Evolutionary conservation across 2,113 vertebrate genomes (phyloP), one percentile per base, ranked within the genome.

Genomic region (Scolopax mira): DNA sequence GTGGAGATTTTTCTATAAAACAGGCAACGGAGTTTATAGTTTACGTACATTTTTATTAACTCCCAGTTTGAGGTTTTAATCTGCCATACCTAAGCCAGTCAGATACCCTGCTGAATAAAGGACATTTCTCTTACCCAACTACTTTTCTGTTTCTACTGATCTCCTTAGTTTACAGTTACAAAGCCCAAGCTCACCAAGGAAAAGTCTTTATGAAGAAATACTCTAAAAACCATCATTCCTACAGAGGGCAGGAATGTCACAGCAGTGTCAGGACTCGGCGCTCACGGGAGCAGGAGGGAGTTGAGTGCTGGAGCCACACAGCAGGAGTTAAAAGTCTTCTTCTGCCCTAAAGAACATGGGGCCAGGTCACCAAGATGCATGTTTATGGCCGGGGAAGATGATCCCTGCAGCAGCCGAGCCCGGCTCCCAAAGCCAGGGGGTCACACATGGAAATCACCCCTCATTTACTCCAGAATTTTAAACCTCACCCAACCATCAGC

Each of bases 201-300:
- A 19, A 69, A 31, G 35, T 6, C 15, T 18, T 49, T 3, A 23
- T 10, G 27, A 48, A 52, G 55, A 75, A 55, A 51, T 13, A 23
- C 33, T 16, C 31, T 25, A 12, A 10, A 24, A 51, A 35, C 0
- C 0, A 18, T 3, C 35, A 39, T 6, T 71, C 39, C 77, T 66
- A 15, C 18, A 46, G 69, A 54, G 52, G 16, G 7, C 7, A 54
- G 58, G 80, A 41, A 3, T 1, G 1, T 12, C 67, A 21, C 37
- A 11, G 64, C 55, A 46, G 64, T 30, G 51, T 39, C 64, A 19
- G 88, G 55, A 37, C 70, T 19, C 4, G 1, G 66, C 2, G 2
- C 6, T 42, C 0, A 0, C 1, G 0, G 55, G 9, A 54, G 44
- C 37, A 24, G 49, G 28, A 33, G 33, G 70, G n/a, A 61, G 70